phyloP scores from a whole-genome alignment of 2,113 vertebrate genomes.

The Panurus biarmicus region DNA sequence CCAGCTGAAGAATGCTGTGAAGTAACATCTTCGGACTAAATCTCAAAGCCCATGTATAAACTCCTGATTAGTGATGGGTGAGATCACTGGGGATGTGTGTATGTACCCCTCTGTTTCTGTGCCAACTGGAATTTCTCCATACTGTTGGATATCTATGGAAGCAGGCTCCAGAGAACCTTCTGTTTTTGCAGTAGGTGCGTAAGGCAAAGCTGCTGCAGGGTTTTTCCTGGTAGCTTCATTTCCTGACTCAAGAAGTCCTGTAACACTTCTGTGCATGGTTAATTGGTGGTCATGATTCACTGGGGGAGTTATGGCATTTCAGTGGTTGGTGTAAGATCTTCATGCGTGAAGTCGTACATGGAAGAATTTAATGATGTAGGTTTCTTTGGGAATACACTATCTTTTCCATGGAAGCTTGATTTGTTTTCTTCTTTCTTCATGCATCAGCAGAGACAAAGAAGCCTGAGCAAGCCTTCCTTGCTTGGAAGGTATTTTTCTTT shows the following conservation, averaged over 20 bases:
- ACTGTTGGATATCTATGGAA: neutral
- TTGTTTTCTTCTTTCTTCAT: neutral
- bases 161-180: slow-evolving; percentile 4
- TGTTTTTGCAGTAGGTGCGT: neutral
- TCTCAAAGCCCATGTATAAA: neutral
- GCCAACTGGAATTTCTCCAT: slow-evolving; percentile 30
- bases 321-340: neutral
- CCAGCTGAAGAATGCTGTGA: neutral
- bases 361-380: neutral
- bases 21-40: neutral
- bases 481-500: neutral
- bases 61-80: neutral
- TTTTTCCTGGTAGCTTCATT: neutral
- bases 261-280: neutral
- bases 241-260: neutral
- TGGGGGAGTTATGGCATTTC: neutral
- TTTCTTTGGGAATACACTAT: neutral
- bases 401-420: neutral
- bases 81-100: neutral
- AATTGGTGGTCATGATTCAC: neutral
- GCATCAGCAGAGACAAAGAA: neutral
- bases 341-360: neutral
- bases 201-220: neutral
- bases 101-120: neutral
- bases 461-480: neutral